Base-by-base conservation (phyloP, 2,797 vertebrate species). In the Coendou prehensilis region DNA sequence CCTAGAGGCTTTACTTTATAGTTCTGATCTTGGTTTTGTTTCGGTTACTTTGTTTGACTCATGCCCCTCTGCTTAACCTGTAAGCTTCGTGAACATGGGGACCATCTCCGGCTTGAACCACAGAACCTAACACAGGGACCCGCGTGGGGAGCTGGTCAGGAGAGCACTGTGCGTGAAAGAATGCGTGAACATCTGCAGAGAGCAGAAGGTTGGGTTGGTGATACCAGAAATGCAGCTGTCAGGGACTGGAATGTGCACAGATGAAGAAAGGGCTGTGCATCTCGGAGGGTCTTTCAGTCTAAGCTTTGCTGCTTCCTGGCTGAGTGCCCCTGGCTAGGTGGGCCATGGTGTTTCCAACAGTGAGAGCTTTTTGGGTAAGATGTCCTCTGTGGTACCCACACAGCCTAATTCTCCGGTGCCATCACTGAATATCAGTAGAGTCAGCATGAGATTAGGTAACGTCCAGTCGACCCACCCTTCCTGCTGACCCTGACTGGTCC, bases 31-130 rank as follows among this genome's bases (percentile, higher is more conserved):
- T 78, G n/a, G 10, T 83, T 86, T 81, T 26, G 26, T 56, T 64
- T 56, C 4, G 47, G 47, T 75, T 57, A 28, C 84, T 67, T 73
- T 54, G 33, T 37, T 69, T 73, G 11, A 61, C 71, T 13, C 45
- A 63, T 18, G 0, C 14, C 0, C n/a, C 14, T 18, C 13, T 84
- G 8, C 11, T 33, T 22, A n/a, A 9, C 7, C 9, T 52, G 0
- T 78, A 15, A 87, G 14, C 17, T 64, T 64, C 14, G 47, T 69
- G 41, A 56, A 88, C 5, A 1, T 15, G 81, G 64, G 33, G 33
- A 61, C n/a, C 6, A 15, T 75, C 6, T 82, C 18, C 87, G n/a
- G 10, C 37, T 95, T 75, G 15, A 92, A 14, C 17, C 7, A 50
- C 59, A 56, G 63, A 45, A 59, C 13, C 7, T 33, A 47, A 14